Base-by-base conservation (phyloP, 2,888 invertebrate genomes). In the Eupithecia vulgata region DNA sequence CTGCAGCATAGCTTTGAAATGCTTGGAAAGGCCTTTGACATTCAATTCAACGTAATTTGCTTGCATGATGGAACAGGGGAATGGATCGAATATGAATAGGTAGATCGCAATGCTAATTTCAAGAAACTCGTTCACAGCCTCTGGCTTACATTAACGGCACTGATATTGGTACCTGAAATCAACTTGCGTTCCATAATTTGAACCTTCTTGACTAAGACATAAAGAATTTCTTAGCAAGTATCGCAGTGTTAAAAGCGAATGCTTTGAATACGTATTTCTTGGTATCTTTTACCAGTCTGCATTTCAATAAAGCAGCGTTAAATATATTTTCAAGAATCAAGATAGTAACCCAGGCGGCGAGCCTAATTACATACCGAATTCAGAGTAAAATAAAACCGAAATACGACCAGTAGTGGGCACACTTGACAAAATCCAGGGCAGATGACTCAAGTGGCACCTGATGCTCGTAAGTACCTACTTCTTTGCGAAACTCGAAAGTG, bases 361-460 rank as follows among this genome's bases (percentile, higher is more conserved):
- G 40, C 37, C 21, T 8, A 21, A 65, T 42, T 42, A 40, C 40
- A 42, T 7, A 5, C 37, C 35, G 35, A 64, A 37, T 61, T 61
- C 37, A 35, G 21, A 37, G 37, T 35, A n/a, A 64, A 64, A n/a
- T 37, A 10, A 34, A 64, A 64, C 62, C n/a, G 62, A 64, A 64
- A 64, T 64, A 64, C 62, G 13, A 52, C 5, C 34, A 59, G 61
- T 13, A 7, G 34, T 34, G 52, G 21, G 12, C n/a, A n/a, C n/a
- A n/a, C 52, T 52, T 57, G 57, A 25, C 57, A 12, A 25, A 57
- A 57, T 57, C 25, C 57, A 52, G 21, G 4, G 52, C 21, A 57
- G 10, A 37, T 64, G 62, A 64, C 62, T 64, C 62, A 64, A 57
- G 62, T 61, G 61, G n/a, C 35, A 64, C 35, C 62, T 64, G 62